These are phyloP conservation scores for Charanyca ferruginea DNA, from an alignment of 2,888 invertebrate species.

Conservation along the genomic window DNA sequence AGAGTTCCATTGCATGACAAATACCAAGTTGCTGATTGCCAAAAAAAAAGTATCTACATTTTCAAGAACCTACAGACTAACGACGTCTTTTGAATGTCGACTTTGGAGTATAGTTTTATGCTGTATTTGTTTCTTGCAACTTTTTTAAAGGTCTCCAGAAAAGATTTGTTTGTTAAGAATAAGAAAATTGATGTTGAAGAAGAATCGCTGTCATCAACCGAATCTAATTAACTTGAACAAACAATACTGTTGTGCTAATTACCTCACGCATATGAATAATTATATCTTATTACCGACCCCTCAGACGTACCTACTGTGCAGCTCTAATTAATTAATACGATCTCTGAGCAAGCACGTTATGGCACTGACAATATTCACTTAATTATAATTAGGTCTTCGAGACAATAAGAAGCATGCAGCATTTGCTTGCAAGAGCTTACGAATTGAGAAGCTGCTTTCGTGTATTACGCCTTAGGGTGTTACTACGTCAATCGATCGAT, in stretches of 20 bases:
- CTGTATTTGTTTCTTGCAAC: neutral
- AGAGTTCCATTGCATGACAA: conserved; percentile 18
- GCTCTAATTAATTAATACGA: conserved; percentile 21
- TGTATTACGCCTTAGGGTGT: neutral
- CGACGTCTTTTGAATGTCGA: conserved; percentile 22
- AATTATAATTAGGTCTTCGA: conserved; percentile 27
- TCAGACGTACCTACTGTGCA: conserved; percentile 4
- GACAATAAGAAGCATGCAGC: neutral
- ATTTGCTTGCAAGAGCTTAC: no score
- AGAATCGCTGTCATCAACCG: no score
- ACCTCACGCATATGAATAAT: neutral
- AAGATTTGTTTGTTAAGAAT: neutral
- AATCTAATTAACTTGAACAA: conserved; percentile 6
- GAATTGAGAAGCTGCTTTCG: neutral
- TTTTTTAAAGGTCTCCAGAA: neutral
- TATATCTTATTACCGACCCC: conserved; percentile 12
- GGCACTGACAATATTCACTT: conserved; percentile 15
- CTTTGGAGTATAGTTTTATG: no score
- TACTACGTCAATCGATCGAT: no score
- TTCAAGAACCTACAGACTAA: conserved; percentile 4
- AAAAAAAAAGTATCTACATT: conserved; percentile 15
- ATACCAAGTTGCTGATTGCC: conserved; percentile 42
- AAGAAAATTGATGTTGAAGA: neutral
- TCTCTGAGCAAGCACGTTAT: neutral
- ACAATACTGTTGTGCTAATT: neutral